A percentile compares a stretch with the other conserved stretches of the same genome.
Evolutionary conservation across 2,113 vertebrate genomes (phyloP).

Genomic region (Oryctolagus cuniculus): mOryCun1.1 NC_091440.1:87382001-87382500

Average conservation of each 20-base stretch:
- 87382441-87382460: no score
- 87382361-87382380: not conserved
- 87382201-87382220: not conserved
- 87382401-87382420: not conserved
- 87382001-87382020: not conserved
- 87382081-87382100: slow-evolving; percentile 13
- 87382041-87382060: slow-evolving; percentile 3
- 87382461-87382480: no score
- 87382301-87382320: not conserved
- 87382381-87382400: not conserved
- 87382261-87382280: not conserved
- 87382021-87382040: not conserved
- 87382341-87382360: not conserved
- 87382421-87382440: not conserved
- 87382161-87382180: not conserved
- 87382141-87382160: not conserved
- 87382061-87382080: not conserved
- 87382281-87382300: not conserved
- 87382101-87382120: not conserved
- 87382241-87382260: not conserved
- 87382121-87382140: not conserved
- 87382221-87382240: not conserved
- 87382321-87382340: not conserved
- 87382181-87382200: not conserved
- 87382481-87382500: no score